phyloP scores from a whole-genome alignment of 2,888 invertebrate genomes.

The Bimastos eiseni region DNA sequence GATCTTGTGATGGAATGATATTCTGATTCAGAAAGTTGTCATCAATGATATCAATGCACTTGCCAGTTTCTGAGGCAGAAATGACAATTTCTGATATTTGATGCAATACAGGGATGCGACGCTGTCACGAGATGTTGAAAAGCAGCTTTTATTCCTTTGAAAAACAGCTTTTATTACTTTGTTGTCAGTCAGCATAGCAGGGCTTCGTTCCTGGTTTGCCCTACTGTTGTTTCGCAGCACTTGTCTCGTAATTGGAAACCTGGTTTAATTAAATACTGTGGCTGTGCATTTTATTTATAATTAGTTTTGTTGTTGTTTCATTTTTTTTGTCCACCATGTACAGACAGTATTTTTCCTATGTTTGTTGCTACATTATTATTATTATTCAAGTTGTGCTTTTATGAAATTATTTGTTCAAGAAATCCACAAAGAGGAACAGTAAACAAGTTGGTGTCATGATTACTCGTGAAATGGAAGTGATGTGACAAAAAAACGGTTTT shows the following conservation, averaged over 20 bases:
- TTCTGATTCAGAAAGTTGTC: background rate
- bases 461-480: background rate
- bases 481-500: background rate
- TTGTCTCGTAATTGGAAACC: background rate
- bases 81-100: background rate
- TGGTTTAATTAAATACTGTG: background rate
- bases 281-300: constrained; percentile 13
- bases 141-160: background rate
- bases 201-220: background rate
- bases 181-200: background rate
- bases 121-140: background rate
- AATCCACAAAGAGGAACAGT: background rate
- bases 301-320: background rate
- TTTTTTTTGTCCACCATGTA: background rate
- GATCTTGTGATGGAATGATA: background rate
- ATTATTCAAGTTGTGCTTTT: background rate
- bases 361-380: constrained; percentile 13
- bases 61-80: background rate
- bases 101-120: background rate
- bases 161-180: background rate
- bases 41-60: background rate
- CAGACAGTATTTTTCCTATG: background rate
- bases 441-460: background rate
- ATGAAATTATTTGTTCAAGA: background rate
- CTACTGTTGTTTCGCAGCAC: background rate